Evolutionary conservation across 1,140 invertebrate species (phyloP).

Genomic region (Philotrypesis tridentata): DNA sequence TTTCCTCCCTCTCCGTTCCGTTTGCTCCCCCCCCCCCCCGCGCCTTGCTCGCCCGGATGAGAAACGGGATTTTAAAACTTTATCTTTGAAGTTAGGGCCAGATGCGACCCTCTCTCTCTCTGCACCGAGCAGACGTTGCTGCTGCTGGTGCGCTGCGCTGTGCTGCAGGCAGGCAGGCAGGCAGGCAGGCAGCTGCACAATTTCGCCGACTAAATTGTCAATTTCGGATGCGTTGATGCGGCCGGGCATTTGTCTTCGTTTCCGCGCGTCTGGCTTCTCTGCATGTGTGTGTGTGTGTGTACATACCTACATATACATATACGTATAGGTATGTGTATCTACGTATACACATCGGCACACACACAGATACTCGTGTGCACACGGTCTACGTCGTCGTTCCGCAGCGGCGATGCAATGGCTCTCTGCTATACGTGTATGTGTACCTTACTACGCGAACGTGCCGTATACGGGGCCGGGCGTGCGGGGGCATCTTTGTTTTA

Average conservation of each 20-base stretch:
- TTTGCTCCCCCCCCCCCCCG: neutral
- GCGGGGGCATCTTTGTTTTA: neutral
- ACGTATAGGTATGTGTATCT: neutral
- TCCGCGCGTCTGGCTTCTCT: neutral
- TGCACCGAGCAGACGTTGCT: neutral
- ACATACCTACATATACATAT: too few relatives aligned
- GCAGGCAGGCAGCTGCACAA: neutral
- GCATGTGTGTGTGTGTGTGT: too few relatives aligned
- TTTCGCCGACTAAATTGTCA: conserved; percentile 14
- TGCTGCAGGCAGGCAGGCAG: neutral
- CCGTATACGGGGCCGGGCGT: too few relatives aligned
- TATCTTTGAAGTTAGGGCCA: conserved; percentile 34
- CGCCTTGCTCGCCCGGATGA: too few relatives aligned
- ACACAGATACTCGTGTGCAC: too few relatives aligned
- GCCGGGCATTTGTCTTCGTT: conserved; percentile 22
- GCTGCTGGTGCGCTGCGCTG: neutral
- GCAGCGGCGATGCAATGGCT: too few relatives aligned
- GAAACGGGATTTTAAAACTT: conserved; percentile 35
- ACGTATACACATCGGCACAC: too few relatives aligned
- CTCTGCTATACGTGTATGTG: neutral
- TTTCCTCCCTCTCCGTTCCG: neutral
- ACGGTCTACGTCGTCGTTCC: too few relatives aligned
- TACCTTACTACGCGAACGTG: neutral
- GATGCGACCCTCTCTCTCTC: conserved; percentile 4
- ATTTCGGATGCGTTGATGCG: conserved; percentile 31